Conservation (phyloP, 2,113 vertebrate species). For the Cairina moschata region DNA sequence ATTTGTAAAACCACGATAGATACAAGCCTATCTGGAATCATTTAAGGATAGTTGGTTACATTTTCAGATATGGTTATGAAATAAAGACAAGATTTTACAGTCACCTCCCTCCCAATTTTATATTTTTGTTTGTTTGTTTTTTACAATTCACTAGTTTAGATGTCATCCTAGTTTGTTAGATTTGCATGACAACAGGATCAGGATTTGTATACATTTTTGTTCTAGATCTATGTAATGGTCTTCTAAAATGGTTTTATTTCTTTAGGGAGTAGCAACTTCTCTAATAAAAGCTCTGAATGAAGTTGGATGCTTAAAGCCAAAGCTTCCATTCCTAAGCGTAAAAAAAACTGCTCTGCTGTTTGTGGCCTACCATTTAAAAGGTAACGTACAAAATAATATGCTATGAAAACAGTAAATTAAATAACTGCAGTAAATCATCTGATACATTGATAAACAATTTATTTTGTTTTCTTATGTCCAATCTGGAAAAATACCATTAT, state of each 20-base stretch:
- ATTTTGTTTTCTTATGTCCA: not conserved
- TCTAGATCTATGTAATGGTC: not conserved
- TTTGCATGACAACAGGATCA: not conserved
- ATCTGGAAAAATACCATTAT: not conserved
- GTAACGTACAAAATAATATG: constrained; percentile 69
- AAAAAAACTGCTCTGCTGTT: constrained; percentile 87
- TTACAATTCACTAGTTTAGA: not conserved
- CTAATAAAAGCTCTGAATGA: constrained; percentile 93
- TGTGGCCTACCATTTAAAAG: constrained; percentile 92
- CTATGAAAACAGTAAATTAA: not conserved
- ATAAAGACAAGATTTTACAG: not conserved
- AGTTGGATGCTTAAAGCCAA: constrained; percentile 91
- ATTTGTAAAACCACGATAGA: not conserved
- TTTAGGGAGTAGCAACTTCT: constrained; percentile 85
- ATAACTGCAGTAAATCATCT: not conserved
- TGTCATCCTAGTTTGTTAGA: not conserved
- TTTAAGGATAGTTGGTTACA: not conserved
- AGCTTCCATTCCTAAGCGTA: constrained; percentile 89
- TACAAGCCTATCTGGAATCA: not conserved
- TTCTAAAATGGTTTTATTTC: constrained; percentile 12
- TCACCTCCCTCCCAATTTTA: not conserved
- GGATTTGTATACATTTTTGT: not conserved
- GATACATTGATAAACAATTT: not conserved
- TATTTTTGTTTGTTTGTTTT: not conserved
- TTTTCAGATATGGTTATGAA: not conserved